Evolutionary conservation across 2,113 vertebrate species (phyloP).

Genomic region (Notarius lentiginosus): DNA sequence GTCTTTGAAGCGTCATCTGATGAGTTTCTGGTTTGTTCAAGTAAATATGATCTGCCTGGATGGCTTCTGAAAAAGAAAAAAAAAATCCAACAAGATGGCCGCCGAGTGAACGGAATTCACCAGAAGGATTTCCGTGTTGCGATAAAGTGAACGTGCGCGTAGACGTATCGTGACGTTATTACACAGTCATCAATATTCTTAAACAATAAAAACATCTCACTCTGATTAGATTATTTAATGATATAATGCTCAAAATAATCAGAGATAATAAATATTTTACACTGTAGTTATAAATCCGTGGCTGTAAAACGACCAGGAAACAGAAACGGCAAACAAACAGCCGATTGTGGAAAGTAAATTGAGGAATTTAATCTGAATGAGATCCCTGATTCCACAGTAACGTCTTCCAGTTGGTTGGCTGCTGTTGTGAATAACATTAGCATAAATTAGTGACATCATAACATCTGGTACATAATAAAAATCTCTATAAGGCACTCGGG

Average conservation of each 20-base stretch:
- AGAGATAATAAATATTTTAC: neutral
- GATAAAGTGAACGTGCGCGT: neutral
- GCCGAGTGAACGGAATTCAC: neutral
- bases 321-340: neutral
- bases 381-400: constrained; percentile 52
- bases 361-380: neutral
- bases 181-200: neutral
- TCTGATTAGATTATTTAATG: neutral
- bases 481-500: constrained; percentile 46
- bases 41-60: neutral
- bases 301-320: neutral
- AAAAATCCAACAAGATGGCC: neutral
- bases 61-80: neutral
- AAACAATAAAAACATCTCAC: neutral
- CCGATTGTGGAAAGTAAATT: neutral
- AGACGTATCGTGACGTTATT: neutral
- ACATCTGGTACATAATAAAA: neutral
- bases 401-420: constrained; percentile 51
- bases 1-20: neutral
- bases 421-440: constrained; percentile 30
- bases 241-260: neutral
- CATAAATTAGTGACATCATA: constrained; percentile 46
- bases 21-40: neutral
- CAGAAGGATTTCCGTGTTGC: neutral
- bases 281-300: too few relatives aligned